Conservation (phyloP, 2,113 vertebrate species). For the Morone chrysops region DNA sequence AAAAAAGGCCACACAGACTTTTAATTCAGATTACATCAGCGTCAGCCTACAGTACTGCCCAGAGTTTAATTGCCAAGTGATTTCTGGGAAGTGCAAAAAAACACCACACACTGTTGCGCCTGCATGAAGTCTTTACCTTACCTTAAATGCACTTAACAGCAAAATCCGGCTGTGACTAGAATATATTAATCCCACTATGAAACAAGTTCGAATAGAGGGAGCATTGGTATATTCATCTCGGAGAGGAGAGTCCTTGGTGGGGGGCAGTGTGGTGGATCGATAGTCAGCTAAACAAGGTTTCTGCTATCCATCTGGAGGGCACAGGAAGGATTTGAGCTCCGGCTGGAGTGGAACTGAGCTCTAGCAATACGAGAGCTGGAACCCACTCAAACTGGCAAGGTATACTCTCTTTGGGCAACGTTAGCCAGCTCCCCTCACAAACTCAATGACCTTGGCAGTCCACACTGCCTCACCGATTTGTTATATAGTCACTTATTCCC, state of each 20-base stretch:
- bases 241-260: slow-evolving; percentile 35
- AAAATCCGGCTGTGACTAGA: not conserved
- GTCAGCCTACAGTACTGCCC: not conserved
- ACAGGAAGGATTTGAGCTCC: slow-evolving; percentile 69
- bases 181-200: not conserved
- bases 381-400: slow-evolving; percentile 70
- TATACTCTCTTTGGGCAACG: slow-evolving; percentile 71
- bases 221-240: slow-evolving; percentile 14
- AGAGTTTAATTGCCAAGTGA: not conserved
- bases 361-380: slow-evolving; percentile 71
- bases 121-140: slow-evolving; percentile 3
- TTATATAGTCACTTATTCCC: slow-evolving; percentile 79
- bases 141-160: not conserved
- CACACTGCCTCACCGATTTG: slow-evolving; percentile 55
- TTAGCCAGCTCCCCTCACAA: slow-evolving; percentile 74
- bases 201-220: slow-evolving; percentile 15
- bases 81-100: not conserved
- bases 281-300: slow-evolving; percentile 52
- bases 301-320: slow-evolving; percentile 73
- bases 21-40: slow-evolving; percentile 8
- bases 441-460: slow-evolving; percentile 78
- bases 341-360: slow-evolving; percentile 62
- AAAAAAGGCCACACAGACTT: not conserved
- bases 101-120: not conserved
- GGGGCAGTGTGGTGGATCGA: slow-evolving; percentile 54